These are phyloP conservation scores for Microctonus brassicae DNA, from an alignment of 2,888 invertebrate species.

Conservation along the genomic window DNA sequence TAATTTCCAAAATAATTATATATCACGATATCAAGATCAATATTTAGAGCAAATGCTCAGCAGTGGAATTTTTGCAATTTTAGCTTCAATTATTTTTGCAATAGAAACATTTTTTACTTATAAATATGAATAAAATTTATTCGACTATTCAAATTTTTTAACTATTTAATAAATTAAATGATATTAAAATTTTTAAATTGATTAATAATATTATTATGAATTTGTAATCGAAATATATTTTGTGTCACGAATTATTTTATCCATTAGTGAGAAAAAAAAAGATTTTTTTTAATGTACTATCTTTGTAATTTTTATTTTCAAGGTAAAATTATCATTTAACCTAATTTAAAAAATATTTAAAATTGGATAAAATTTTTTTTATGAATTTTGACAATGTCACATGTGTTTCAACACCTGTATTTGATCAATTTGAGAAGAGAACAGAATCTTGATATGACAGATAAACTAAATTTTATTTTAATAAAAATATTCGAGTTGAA, in stretches of 20 bases:
- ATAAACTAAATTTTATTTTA: no score
- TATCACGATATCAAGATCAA: conserved; percentile 73
- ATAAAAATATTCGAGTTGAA: no score
- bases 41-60: conserved; percentile 75
- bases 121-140: conserved; percentile 48
- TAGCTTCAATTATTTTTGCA: conserved; percentile 75
- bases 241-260: not conserved
- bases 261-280: not conserved
- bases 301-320: no score
- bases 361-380: no score
- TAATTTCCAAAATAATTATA: conserved; percentile 67
- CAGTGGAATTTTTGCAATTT: conserved; percentile 76
- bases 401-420: no score
- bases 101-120: conserved; percentile 75
- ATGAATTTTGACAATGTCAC: no score
- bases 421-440: no score
- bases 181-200: no score
- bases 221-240: not conserved
- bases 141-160: not conserved
- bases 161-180: no score
- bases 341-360: not conserved
- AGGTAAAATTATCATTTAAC: not conserved
- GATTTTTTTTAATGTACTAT: no score
- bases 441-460: no score
- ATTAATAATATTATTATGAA: not conserved